Evolutionary conservation across 2,888 invertebrate species (phyloP), one percentile per base, ranked within the genome.

Genomic region (Lithophane leautieri): DNA sequence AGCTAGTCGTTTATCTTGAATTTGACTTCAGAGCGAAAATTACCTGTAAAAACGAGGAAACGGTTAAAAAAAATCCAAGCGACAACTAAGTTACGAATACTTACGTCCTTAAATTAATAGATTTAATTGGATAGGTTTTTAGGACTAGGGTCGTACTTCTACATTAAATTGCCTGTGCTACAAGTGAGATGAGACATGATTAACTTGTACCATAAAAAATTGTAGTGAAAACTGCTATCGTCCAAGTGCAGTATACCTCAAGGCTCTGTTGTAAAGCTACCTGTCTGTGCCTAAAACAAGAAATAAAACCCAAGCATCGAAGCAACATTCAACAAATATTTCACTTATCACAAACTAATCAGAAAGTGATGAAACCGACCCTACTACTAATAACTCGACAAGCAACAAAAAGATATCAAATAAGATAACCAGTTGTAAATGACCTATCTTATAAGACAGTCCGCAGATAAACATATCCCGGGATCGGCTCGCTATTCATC

Each of bases 401-500:
- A 73, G 65, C 50, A 80, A 83, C 84, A 84, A 83, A 76, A 81
- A 81, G 75, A 82, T 86, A 82, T 84, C 82, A 82, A 81, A 84
- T 72, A 82, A 87, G 85, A 88, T 86, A 81, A 81, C 69, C 70
- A 76, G 73, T 82, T 84, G 79, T 87, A 86, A 89, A 89, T 83
- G 89, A 88, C 89, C 88, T 88, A 88, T 88, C 90, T 89, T 88
- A 89, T 89, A 89, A 90, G 89, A 89, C 89, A 88, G 87, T 88
- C 88, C 81, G 76, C 82, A 90, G 90, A 92, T 92, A 92, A 91
- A 91, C 90, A 90, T 88, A 89, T 92, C 88, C 86, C 76, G 67
- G 76, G 86, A 90, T 90, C 90, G 85, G 82, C 76, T 77, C 86
- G 85, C 89, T 88, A 92, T 93, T 92, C 91, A 92, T 92, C 92